Percentiles rank a stretch among this genome's conserved stretches.
Conservation (phyloP, 2,113 vertebrate species). For the Falco punctatus region DNA sequence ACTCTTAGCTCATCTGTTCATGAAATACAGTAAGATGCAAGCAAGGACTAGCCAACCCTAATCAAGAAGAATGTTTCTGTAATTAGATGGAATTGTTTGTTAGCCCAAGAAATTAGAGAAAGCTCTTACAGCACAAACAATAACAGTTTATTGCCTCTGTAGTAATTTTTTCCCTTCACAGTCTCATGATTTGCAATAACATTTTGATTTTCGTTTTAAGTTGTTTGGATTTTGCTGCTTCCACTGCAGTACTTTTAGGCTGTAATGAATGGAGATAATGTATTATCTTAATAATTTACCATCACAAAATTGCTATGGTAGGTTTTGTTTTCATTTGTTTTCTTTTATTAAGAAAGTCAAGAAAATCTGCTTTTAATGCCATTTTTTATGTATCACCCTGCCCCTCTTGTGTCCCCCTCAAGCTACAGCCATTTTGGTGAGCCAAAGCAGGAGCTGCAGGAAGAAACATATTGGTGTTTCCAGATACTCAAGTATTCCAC, state of each 20-base stretch:
- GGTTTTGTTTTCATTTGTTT: neutral
- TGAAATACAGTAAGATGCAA: neutral
- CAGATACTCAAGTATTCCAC: neutral
- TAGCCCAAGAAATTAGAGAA: conserved; percentile 66
- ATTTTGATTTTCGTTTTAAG: conserved; percentile 52
- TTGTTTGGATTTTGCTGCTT: conserved; percentile 38
- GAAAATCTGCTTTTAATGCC: neutral
- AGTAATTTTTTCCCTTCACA: conserved; percentile 58
- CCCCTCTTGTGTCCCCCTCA: neutral
- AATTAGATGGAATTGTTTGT: conserved; percentile 63
- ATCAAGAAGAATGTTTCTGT: conserved; percentile 59
- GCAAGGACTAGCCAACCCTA: conserved; percentile 9
- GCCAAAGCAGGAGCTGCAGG: neutral
- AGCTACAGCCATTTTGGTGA: neutral
- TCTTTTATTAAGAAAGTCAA: neutral
- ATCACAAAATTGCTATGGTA: neutral
- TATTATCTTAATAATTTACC: conserved; percentile 12
- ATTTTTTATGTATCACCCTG: neutral
- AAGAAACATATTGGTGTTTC: neutral
- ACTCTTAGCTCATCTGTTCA: neutral
- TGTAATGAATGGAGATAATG: neutral
- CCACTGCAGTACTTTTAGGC: neutral
- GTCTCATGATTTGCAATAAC: conserved; percentile 45
- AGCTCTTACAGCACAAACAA: conserved; percentile 52
- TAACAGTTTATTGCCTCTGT: conserved; percentile 49